Evolutionary conservation across 2,797 vertebrate genomes (phyloP).

Genomic region (Cetoscarus ocellatus): DNA sequence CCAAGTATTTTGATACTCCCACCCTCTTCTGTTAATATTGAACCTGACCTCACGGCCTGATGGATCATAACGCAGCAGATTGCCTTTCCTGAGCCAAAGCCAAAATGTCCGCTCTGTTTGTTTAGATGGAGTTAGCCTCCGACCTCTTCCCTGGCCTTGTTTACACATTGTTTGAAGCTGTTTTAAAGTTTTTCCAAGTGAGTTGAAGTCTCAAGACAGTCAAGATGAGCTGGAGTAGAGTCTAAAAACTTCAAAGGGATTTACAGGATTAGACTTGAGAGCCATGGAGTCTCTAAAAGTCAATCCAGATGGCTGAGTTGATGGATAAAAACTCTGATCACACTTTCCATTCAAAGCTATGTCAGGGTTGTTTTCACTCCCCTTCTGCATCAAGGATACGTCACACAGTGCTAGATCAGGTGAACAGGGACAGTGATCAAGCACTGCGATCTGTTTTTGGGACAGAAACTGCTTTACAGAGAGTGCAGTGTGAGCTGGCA

Average conservation of each 20-base stretch:
- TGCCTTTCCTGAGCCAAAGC: constrained; percentile 9
- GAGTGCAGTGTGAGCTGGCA: too few relatives aligned
- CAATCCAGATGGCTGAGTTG: background rate
- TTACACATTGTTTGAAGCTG: background rate
- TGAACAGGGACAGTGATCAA: too few relatives aligned
- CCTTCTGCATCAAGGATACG: too few relatives aligned
- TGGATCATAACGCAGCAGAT: constrained; percentile 34
- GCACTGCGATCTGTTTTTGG: too few relatives aligned
- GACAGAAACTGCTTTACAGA: too few relatives aligned
- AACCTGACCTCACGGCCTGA: constrained; percentile 2
- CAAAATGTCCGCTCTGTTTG: constrained; percentile 22
- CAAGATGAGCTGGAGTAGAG: background rate
- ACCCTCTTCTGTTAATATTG: constrained; percentile 20
- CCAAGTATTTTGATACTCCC: constrained; percentile 51
- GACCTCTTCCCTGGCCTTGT: background rate
- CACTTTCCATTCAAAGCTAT: too few relatives aligned
- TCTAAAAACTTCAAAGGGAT: background rate
- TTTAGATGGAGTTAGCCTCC: constrained; percentile 4
- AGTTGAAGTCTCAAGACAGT: background rate
- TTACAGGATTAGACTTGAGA: background rate
- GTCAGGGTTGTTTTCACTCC: too few relatives aligned
- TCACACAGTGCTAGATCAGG: too few relatives aligned
- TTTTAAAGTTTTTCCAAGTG: background rate
- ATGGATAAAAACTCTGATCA: background rate
- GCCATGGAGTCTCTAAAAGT: background rate